phyloP scores from a whole-genome alignment of 1,140 invertebrate species.

The Zaprionus taronus region DNA sequence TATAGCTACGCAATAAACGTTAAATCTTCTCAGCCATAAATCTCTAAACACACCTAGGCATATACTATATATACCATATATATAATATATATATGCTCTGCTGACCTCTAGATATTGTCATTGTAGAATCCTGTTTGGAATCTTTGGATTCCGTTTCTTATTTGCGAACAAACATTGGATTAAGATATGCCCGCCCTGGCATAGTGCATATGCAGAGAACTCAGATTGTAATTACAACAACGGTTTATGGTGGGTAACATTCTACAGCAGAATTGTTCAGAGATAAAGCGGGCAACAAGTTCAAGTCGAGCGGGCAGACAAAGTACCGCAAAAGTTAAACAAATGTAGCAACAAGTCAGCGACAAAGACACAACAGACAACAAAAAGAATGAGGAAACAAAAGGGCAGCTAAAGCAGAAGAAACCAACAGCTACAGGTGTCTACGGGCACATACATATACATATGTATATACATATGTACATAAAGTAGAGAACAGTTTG shows the following conservation, averaged over 20 bases:
- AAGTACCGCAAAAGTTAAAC: slow-evolving; percentile 81
- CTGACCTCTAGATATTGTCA: not conserved
- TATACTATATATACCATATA: not conserved
- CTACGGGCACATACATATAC: slow-evolving; percentile 28
- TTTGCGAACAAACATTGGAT: slow-evolving; percentile 14
- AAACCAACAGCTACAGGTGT: slow-evolving; percentile 40
- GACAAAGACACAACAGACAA: slow-evolving; percentile 36
- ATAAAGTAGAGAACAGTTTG: slow-evolving; percentile 11
- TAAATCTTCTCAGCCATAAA: slow-evolving; percentile 5
- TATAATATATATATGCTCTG: not conserved
- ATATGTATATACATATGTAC: too few relatives aligned
- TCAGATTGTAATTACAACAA: slow-evolving; percentile 57
- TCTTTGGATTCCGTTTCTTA: slow-evolving; percentile 6
- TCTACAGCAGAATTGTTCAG: slow-evolving; percentile 59
- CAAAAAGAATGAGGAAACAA: slow-evolving; percentile 36
- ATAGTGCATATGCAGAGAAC: slow-evolving; percentile 19
- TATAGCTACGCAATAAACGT: not conserved
- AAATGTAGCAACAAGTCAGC: slow-evolving; percentile 69
- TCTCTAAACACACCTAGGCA: not conserved
- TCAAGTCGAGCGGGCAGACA: slow-evolving; percentile 78
- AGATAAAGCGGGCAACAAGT: slow-evolving; percentile 50
- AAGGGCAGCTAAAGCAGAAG: slow-evolving; percentile 22
- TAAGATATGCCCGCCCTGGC: slow-evolving; percentile 6
- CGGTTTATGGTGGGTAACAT: slow-evolving; percentile 54
- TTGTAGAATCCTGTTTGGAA: not conserved